Evolutionary conservation across 1,140 invertebrate genomes (phyloP), one percentile per base, ranked within the genome.

Genomic region (Mycetomoellerius zeteki): DNA sequence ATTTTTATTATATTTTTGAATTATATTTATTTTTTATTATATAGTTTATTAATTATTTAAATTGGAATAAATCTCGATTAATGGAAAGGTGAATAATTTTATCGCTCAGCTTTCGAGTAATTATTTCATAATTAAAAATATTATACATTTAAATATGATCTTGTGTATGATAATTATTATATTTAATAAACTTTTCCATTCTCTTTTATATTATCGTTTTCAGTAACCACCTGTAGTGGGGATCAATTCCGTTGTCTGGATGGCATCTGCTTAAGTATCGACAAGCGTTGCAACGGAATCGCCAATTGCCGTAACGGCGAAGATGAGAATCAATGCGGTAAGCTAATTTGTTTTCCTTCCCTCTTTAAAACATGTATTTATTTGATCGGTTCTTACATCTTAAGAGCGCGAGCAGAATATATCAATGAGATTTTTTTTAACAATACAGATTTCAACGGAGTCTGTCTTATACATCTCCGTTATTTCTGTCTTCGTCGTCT

Each of bases 191-290:
- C 37, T 24, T 47, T 50, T 24, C 24, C 16, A 24, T 14, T 8
- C 47, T 24, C 37, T 64, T 64, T 71, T 75, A 77, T 81, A 24
- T 52, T 1, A 52, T 73, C 54, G 24, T 67, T 94, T 94, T n/a
- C 88, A 95, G 95, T 94, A 12, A 95, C 94, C 47, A 94, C 93
- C 3, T 96, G 96, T 88, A 93, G 85, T 76, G 91, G 90, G 16
- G 96, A 96, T 81, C 93, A 96, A 84, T 96, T 93, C 91, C 92
- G 96, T 86, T 97, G 97, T 92, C 92, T 95, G 64, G 96, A 97
- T 91, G 97, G 97, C 19, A 96, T 95, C 87, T 99, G 98, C 93
- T 96, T 98, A 58, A 96, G 93, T 54, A 93, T 95, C 21, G 95
- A 95, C 72, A 96, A 96, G 86, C 96, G 96, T 54, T 98, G 98